Conservation (phyloP, 2,888 invertebrate genomes). For the Andrena haemorrhoa region DNA sequence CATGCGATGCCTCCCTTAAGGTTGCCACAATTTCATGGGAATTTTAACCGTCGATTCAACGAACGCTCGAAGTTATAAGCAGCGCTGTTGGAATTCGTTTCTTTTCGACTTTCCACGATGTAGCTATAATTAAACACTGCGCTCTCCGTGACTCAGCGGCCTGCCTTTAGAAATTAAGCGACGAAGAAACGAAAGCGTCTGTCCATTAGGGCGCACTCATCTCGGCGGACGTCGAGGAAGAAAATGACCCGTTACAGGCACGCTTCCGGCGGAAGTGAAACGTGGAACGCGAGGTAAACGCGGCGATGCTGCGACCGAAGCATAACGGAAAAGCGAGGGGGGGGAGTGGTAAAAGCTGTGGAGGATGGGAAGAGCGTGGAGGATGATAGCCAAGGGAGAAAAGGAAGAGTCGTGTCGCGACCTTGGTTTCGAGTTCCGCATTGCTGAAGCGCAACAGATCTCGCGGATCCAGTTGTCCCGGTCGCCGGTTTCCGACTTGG, state of each 20-base stretch:
- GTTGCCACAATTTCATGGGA: no score
- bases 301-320: slow-evolving; percentile 46
- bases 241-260: slow-evolving; percentile 44
- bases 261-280: slow-evolving; percentile 66
- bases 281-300: slow-evolving; percentile 53
- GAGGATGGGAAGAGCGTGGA: background rate
- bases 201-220: slow-evolving; percentile 9
- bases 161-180: background rate
- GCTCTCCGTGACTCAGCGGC: background rate
- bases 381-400: slow-evolving; percentile 37
- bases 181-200: background rate
- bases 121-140: background rate
- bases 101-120: background rate
- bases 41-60: no score
- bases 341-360: slow-evolving; percentile 24
- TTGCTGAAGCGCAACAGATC: slow-evolving; percentile 73
- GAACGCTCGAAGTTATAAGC: no score
- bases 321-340: slow-evolving; percentile 52
- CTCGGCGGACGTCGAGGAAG: slow-evolving; percentile 2
- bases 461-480: slow-evolving; percentile 33
- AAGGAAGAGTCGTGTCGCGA: slow-evolving; percentile 61
- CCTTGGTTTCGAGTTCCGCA: slow-evolving; percentile 78
- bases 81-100: no score
- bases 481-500: slow-evolving; percentile 27
- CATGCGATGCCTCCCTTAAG: no score